A percentile compares a stretch with the other conserved stretches of the same genome.
These are phyloP conservation scores for Beaufortia kweichowensis DNA, from an alignment of 2,113 vertebrate genomes.

Conservation along the genomic window DNA sequence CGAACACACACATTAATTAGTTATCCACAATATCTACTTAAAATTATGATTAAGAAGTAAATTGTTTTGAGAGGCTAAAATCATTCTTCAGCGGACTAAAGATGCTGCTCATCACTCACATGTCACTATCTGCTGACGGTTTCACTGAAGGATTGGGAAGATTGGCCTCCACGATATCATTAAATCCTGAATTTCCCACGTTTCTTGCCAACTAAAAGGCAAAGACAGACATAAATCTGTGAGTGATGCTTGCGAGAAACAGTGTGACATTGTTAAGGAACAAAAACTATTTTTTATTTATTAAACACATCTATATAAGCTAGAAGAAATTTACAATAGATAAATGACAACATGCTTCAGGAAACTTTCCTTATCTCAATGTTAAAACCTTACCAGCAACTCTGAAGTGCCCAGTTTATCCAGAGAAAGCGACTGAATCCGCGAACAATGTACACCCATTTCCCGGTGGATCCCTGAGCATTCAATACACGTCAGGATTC, in stretches of 20 bases:
- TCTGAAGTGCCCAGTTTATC: conserved; percentile 74
- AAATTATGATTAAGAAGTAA: background rate
- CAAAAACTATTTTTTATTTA: background rate
- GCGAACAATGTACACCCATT: conserved; percentile 71
- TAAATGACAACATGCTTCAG: background rate
- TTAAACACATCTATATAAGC: background rate
- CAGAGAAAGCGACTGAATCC: conserved; percentile 70
- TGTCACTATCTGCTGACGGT: conserved; percentile 67
- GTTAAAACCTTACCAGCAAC: conserved; percentile 66
- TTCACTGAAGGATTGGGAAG: conserved; percentile 65
- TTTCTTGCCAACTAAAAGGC: conserved; percentile 68
- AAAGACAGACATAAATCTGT: background rate
- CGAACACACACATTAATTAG: conserved; percentile 14
- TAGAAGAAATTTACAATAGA: background rate
- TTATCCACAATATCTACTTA: too few species aligned
- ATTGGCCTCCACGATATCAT: conserved; percentile 71
- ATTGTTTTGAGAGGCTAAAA: background rate
- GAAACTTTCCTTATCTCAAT: background rate
- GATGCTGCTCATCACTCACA: conserved; percentile 62
- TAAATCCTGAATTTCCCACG: conserved; percentile 73
- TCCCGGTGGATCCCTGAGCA: conserved; percentile 77
- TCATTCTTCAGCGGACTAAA: background rate
- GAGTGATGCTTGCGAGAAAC: background rate
- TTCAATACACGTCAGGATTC: conserved; percentile 75
- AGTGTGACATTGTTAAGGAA: background rate